These are phyloP conservation scores for Cyanoramphus novaezelandiae DNA, from an alignment of 2,113 vertebrate genomes.

Conservation along the genomic window DNA sequence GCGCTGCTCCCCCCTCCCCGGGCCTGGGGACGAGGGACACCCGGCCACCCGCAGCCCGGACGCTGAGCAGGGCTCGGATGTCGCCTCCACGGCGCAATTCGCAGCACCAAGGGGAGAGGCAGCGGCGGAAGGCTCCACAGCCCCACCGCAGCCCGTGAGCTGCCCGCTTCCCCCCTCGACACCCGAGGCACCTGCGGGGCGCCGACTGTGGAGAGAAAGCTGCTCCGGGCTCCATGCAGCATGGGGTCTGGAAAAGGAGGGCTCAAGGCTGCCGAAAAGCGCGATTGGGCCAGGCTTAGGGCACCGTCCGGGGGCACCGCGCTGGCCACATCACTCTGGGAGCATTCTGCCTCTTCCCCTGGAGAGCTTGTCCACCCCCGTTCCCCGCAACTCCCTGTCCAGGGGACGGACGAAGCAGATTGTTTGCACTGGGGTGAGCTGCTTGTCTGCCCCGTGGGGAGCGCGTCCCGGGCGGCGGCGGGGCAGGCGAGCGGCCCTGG, in stretches of 20 bases:
- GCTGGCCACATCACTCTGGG: neutral
- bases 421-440: neutral
- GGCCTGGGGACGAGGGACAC: neutral
- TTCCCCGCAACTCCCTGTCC: too few relatives aligned
- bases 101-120: neutral
- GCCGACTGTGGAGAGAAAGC: neutral
- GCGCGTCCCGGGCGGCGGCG: neutral
- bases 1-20: neutral
- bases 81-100: too few relatives aligned
- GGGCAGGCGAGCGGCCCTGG: neutral
- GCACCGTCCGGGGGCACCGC: neutral
- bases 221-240: neutral
- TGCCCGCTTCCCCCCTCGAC: neutral
- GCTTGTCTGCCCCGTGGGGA: neutral
- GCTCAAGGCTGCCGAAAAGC: neutral
- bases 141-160: neutral
- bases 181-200: neutral
- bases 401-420: neutral
- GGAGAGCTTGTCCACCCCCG: neutral
- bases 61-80: neutral
- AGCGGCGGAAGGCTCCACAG: neutral
- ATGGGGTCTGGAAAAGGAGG: neutral
- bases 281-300: neutral
- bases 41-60: neutral
- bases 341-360: too few relatives aligned